Conservation (phyloP, 92 coral and sea anemone species). For the Blastomussa wellsi region DNA sequence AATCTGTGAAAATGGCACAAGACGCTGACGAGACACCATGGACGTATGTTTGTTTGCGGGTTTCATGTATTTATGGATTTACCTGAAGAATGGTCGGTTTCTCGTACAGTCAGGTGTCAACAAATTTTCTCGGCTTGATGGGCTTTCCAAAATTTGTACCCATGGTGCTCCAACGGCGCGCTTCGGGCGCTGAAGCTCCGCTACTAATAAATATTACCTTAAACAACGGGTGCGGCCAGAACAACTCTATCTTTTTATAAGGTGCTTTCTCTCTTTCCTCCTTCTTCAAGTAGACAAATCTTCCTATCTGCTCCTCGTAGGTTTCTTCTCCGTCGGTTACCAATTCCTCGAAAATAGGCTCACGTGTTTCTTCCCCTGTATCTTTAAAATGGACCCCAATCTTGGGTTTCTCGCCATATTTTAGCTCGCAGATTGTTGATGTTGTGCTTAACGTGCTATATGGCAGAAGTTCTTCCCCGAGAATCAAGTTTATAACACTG, state of each 20-base stretch:
- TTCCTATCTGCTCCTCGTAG: neutral
- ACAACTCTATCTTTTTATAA: constrained; percentile 27
- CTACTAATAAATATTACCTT: neutral
- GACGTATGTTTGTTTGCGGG: no score
- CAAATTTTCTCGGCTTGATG: no score
- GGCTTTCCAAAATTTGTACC: no score
- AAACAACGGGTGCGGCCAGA: constrained; percentile 25
- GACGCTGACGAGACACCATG: no score
- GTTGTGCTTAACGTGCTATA: constrained; percentile 18
- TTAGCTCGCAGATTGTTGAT: constrained; percentile 36
- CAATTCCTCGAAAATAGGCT: neutral
- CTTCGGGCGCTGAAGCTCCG: no score
- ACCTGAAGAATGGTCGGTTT: no score
- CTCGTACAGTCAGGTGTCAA: no score
- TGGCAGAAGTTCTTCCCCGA: constrained; percentile 32
- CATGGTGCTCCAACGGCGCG: no score
- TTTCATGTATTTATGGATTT: no score
- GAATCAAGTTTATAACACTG: constrained; percentile 28
- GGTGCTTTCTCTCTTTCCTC: constrained; percentile 8
- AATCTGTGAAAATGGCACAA: no score
- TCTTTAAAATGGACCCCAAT: constrained; percentile 6
- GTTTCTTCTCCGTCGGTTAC: neutral
- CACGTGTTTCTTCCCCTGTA: neutral
- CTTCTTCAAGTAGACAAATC: constrained; percentile 8
- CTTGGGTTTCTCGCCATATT: constrained; percentile 26